Evolutionary conservation across 2,113 vertebrate species (phyloP), one percentile per base, ranked within the genome.

Genomic region (Rhabdomys dilectus): DNA sequence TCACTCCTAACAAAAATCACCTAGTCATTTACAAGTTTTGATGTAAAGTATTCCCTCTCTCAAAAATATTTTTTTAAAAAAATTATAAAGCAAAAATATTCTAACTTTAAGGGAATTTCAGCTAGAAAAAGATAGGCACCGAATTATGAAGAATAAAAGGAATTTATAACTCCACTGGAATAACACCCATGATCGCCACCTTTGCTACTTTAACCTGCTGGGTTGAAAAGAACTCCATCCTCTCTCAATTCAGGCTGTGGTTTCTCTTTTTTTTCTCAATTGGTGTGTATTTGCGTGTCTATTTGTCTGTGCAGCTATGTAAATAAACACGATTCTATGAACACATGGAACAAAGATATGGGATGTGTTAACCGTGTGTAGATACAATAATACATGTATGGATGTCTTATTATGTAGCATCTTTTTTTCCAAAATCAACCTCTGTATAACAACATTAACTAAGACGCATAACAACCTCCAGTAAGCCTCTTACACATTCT

Each of bases 1-100:
- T 93, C 68, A 2, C 0, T 91, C 70, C 76, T 68, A 90, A 36
- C n/a, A 15, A 75, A 94, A 62, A 81, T 26, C 36, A 45, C 4
- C 45, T 22, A 17, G 29, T 95, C 91, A 94, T 88, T 64, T 81
- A 51, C 5, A 88, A 92, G 48, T 31, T 85, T 90, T 75, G 78
- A n/a, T 60, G 93, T n/a, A 76, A 29, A 94, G 21, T 34, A 31
- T 24, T 78, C 86, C 24, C 10, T 92, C 31, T 91, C 39, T 21
- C 62, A 45, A n/a, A 45, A 70, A 80, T 70, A 80, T 21, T 10
- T 95, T 95, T 64, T 15, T 87, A 48, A 87, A 82, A 31, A 15
- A 42, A 39, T 60, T 90, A 87, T 16, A 80, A 58, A 73, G 17
- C 64, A 42, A 88, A 90, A 96, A 86, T 24, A 4, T 81, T 48